A percentile compares a stretch with the other conserved stretches of the same genome.
phyloP scores from a whole-genome alignment of 2,797 vertebrate genomes.

The Nothura maculosa region DNA sequence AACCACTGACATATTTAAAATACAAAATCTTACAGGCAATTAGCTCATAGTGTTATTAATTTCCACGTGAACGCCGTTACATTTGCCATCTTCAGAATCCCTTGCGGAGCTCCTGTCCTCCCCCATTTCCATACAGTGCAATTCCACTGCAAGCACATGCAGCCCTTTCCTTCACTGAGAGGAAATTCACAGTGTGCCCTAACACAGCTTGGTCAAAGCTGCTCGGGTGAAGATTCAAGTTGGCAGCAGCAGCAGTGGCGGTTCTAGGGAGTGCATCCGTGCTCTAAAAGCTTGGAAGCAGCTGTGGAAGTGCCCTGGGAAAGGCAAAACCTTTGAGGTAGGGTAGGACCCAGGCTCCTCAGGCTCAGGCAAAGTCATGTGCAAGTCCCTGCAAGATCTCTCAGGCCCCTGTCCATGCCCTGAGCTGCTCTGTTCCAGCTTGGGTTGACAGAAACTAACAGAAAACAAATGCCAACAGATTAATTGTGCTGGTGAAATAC shows the following conservation, averaged over 20 bases:
- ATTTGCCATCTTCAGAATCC: background rate
- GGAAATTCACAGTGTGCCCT: background rate
- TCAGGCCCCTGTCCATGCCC: no score
- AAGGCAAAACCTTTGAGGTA: background rate
- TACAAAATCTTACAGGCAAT: background rate
- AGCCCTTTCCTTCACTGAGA: background rate
- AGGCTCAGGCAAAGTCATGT: background rate
- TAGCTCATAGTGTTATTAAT: background rate
- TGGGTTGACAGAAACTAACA: background rate
- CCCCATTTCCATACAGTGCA: fast-evolving
- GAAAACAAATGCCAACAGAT: background rate
- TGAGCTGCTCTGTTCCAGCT: background rate
- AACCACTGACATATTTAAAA: slow-evolving; percentile 9
- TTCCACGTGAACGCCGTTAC: fast-evolving
- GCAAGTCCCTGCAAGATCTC: background rate
- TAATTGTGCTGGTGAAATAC: background rate
- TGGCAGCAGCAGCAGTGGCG: background rate
- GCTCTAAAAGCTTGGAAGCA: background rate
- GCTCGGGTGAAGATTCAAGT: background rate
- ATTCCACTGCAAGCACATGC: background rate
- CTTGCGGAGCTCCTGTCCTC: background rate
- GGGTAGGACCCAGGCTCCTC: background rate
- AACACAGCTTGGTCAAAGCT: background rate
- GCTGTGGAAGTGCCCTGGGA: background rate
- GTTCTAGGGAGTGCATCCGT: background rate